phyloP scores from a whole-genome alignment of 2,888 invertebrate species.

The Xylophagus ater region DNA sequence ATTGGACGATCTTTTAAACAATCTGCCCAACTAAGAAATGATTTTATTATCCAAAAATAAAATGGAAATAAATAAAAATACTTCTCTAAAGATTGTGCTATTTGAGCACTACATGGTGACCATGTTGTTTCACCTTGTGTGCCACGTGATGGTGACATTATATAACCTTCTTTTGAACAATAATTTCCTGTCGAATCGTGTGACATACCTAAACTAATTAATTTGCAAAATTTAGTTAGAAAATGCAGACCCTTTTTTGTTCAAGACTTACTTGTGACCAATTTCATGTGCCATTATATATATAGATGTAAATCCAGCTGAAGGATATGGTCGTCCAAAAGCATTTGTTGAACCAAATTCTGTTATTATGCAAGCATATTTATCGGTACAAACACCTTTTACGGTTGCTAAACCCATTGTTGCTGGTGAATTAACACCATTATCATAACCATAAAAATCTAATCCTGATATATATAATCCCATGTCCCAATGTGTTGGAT shows the following conservation, averaged over 20 bases:
- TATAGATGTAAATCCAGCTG: slow-evolving; percentile 73
- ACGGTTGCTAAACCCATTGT: slow-evolving; percentile 78
- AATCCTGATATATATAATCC: slow-evolving; percentile 64
- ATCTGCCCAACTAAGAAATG: slow-evolving; percentile 45
- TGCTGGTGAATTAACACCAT: slow-evolving; percentile 55
- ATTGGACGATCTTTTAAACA: slow-evolving; percentile 52
- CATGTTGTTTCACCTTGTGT: slow-evolving; percentile 66
- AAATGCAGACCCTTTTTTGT: too few relatives aligned
- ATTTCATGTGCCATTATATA: slow-evolving; percentile 76
- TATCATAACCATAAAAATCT: slow-evolving; percentile 43
- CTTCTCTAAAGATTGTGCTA: slow-evolving; percentile 37
- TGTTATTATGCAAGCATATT: slow-evolving; percentile 65
- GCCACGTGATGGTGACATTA: slow-evolving; percentile 73
- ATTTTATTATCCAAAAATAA: slow-evolving; percentile 5
- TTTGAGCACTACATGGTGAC: slow-evolving; percentile 62
- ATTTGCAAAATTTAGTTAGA: too few relatives aligned
- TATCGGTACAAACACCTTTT: slow-evolving; percentile 60
- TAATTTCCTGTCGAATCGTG: slow-evolving; percentile 63
- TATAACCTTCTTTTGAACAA: slow-evolving; percentile 65
- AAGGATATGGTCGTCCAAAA: slow-evolving; percentile 67
- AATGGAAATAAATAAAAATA: not conserved
- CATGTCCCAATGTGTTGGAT: slow-evolving; percentile 72
- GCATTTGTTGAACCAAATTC: slow-evolving; percentile 64
- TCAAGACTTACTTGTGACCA: slow-evolving; percentile 58
- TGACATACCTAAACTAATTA: slow-evolving; percentile 70